Evolutionary conservation across 2,888 invertebrate genomes (phyloP).

Genomic region (Stegana nigrithorax): DNA sequence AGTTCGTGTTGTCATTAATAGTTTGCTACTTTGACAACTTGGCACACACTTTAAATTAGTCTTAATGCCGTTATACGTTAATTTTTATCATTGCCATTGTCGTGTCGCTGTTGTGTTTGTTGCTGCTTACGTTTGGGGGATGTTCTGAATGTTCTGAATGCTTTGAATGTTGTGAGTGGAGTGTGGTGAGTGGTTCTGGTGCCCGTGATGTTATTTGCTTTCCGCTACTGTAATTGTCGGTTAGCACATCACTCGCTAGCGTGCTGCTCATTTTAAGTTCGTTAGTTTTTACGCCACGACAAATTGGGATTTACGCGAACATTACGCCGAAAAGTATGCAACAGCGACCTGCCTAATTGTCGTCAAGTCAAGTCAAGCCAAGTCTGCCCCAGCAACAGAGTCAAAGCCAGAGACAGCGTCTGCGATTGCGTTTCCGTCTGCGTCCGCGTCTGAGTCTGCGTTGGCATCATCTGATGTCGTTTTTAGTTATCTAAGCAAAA

Average conservation of each 20-base stretch:
- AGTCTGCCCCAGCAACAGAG: too few species aligned
- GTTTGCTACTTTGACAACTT: constrained; percentile 30
- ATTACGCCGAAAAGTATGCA: too few species aligned
- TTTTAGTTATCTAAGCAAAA: too few species aligned
- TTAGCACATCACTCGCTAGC: constrained; percentile 7
- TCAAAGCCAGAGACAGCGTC: too few species aligned
- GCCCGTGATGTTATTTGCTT: not conserved
- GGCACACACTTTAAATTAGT: constrained; percentile 34
- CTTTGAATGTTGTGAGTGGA: too few species aligned
- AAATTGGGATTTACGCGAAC: constrained; percentile 9
- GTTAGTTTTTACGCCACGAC: not conserved
- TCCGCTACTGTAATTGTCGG: not conserved
- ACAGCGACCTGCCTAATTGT: too few species aligned
- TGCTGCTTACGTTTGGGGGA: not conserved
- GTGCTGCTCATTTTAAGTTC: constrained; percentile 17
- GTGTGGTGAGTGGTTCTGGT: too few species aligned
- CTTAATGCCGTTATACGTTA: constrained; percentile 40
- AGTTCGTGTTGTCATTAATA: constrained; percentile 38
- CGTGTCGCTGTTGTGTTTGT: constrained; percentile 9
- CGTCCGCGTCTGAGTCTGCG: too few species aligned
- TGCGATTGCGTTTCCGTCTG: too few species aligned
- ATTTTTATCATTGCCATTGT: constrained; percentile 29
- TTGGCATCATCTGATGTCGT: too few species aligned
- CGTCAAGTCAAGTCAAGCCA: too few species aligned
- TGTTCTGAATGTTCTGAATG: too few species aligned